Evolutionary conservation across 2,113 vertebrate species (phyloP), one percentile per base, ranked within the genome.

Genomic region (Himantopus leucocephalus): DNA sequence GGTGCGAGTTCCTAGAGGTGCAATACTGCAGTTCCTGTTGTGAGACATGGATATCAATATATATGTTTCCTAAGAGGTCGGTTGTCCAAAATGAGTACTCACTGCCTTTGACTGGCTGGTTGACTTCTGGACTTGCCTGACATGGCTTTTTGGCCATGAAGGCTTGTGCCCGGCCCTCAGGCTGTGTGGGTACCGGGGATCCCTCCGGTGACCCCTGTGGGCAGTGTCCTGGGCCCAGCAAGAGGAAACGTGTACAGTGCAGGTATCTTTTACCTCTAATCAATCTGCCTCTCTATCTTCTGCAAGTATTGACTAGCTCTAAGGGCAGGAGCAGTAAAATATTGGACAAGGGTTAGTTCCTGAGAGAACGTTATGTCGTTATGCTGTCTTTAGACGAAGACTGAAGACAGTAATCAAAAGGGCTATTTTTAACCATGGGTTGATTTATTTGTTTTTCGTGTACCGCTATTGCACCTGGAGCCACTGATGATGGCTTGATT

Each of bases 401-500:
- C 85, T 94, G 92, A 97, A 92, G 91, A 92, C 94, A 96, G 94
- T 94, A 96, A 97, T 97, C 97, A 96, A 96, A 96, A 95, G 67
- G 75, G 55, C 94, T 97, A 95, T 97, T 97, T 97, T 97, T 97
- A 97, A 96, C 92, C 50, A 14, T 85, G 67, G 63, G 77, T 73
- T 97, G 96, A 96, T 96, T 94, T 96, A 96, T 97, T 96, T 97
- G 90, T 93, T 97, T 96, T 96, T 76, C 89, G 94, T 83, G 67
- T 90, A 52, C 66, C 77, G 84, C 87, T 95, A 73, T 95, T 96
- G 95, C 91, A 97, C 89, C 79, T 91, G 94, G 82, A 92, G 75
- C 85, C 64, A 50, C 82, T 88, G 92, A 83, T 93, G 95, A 92
- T 97, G 94, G 89, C 74, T 97, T 97, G 96, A 96, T 95, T 97